Percentiles rank a stretch among this genome's conserved stretches.
phyloP scores from a whole-genome alignment of 2,113 vertebrate species.

The Pseudopodoces humilis region DNA sequence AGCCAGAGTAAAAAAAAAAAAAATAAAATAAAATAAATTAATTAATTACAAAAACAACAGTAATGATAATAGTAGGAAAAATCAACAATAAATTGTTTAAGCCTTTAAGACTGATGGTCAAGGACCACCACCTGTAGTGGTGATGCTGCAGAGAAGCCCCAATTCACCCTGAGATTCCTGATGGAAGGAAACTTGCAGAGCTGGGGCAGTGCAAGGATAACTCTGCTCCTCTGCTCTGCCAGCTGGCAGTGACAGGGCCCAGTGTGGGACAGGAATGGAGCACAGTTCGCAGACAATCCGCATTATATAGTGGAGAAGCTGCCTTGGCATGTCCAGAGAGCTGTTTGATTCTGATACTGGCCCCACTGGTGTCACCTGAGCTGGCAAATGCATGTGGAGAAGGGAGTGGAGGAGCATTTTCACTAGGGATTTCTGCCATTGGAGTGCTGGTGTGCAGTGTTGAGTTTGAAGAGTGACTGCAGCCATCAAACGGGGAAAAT shows the following conservation, averaged over 20 bases:
- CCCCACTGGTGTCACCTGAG: background rate
- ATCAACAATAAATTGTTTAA: background rate
- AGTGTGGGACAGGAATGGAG: background rate
- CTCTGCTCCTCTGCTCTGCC: background rate
- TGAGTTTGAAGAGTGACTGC: fast-evolving
- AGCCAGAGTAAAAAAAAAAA: background rate
- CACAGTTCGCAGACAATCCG: fast-evolving
- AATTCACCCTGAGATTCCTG: background rate
- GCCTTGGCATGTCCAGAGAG: background rate
- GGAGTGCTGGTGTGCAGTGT: background rate
- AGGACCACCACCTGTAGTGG: fast-evolving
- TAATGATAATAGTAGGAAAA: background rate
- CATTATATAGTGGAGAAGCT: fast-evolving
- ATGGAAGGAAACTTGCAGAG: background rate
- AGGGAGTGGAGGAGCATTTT: fast-evolving
- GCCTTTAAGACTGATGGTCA: background rate
- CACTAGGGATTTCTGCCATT: fast-evolving
- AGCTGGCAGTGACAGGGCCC: background rate
- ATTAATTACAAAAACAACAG: background rate
- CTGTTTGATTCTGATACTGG: fast-evolving
- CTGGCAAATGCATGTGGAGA: fast-evolving
- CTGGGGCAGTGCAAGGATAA: background rate
- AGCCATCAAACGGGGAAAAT: background rate
- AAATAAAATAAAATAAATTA: background rate
- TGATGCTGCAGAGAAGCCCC: background rate